Base-by-base conservation (phyloP, 2,113 vertebrate species). In the Nothoprocta perdicaria region DNA sequence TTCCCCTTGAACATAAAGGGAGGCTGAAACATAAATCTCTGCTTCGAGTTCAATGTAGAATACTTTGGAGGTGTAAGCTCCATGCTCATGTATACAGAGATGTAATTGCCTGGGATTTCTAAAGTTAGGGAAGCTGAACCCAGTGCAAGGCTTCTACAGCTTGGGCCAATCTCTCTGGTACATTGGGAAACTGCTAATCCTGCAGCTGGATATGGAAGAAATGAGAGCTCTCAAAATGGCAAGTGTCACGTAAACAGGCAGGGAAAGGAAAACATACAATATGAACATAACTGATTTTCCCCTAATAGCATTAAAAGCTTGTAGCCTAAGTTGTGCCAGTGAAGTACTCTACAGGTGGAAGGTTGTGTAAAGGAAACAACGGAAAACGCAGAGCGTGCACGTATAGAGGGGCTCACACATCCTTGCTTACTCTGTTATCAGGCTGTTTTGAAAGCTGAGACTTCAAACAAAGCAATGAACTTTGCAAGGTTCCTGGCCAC, bases 51-150 rank as follows among this genome's bases (percentile, higher is more conserved):
- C 72, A 68, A 76, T 5, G 6, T 3, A 63, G 10, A 63, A 22
- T 16, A 27, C 12, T 1, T 33, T 74, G n/a, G 50, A 88, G 65
- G 52, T 29, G 24, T 5, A 33, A 78, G 33, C 18, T 50, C 61
- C 12, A 29, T 0, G 4, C 6, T 27, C 29, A 3, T 0, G 8
- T 13, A 57, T 7, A 5, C 0, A 4, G 35, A 72, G 58, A 82
- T 18, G 9, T 62, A 65, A 65, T 19, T 24, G 61, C 38, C 16
- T 50, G 2, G 31, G 53, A 58, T 22, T 31, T 41, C 31, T 26
- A 7, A 23, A 78, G 55, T 38, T 14, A 55, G 31, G n/a, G 27
- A 18, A 13, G 35, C 45, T 9, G 63, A 62, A 60, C 41, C 45
- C 50, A 14, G 2, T 29, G 6, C n/a, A 62, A 62, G 35, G 60